Conservation (phyloP, 2,113 vertebrate genomes). For the Archilochus colubris region DNA sequence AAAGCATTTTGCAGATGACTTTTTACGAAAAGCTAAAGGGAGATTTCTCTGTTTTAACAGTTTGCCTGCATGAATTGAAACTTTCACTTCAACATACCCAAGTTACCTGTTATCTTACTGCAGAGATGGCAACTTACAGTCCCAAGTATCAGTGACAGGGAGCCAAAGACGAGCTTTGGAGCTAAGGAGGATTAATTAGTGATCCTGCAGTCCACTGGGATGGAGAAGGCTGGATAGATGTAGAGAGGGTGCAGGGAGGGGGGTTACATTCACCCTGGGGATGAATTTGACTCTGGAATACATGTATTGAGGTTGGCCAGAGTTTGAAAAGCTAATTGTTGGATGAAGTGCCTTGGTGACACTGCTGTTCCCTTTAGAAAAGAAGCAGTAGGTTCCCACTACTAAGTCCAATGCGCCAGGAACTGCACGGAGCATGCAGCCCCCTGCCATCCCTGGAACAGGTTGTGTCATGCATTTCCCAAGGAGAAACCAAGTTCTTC, state of each 20-base stretch:
- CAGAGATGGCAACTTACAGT: not conserved
- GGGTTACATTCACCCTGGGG: not conserved
- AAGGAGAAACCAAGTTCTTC: not conserved
- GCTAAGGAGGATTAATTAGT: not conserved
- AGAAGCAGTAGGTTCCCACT: not conserved
- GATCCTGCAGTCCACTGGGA: not conserved
- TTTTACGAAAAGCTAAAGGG: not conserved
- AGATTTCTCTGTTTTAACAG: not conserved
- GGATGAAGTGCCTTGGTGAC: not conserved
- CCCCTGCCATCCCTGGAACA: not conserved
- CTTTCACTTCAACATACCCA: not conserved
- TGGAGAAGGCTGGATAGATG: not conserved
- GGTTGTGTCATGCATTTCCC: not conserved
- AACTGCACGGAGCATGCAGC: not conserved
- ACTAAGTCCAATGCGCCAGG: not conserved
- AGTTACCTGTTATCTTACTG: not conserved
- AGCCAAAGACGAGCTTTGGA: not conserved
- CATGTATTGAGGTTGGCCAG: rapidly evolving
- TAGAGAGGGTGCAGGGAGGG: not conserved
- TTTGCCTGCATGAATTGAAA: not conserved
- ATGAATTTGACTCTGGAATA: not conserved
- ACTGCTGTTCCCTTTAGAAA: not conserved
- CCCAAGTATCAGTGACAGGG: rapidly evolving
- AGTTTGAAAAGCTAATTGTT: not conserved
- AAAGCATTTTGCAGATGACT: not conserved